Evolutionary conservation across 2,888 invertebrate genomes (phyloP).

Genomic region (Campaea margaritaria): DNA sequence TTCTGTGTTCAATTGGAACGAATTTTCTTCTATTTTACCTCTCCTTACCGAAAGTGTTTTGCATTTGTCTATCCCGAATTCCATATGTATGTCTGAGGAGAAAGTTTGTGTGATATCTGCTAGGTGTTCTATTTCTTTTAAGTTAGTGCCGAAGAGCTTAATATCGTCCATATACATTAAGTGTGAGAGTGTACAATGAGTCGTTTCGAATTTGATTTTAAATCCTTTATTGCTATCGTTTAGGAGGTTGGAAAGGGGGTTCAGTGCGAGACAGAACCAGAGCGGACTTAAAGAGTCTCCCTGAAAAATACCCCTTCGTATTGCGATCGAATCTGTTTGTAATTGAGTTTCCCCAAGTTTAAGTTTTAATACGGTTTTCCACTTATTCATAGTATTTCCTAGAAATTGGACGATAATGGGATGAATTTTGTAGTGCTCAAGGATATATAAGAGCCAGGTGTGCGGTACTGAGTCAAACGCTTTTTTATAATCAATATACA

Average conservation of each 20-base stretch:
- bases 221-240: background rate
- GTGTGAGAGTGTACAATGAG: constrained; percentile 1
- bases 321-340: background rate
- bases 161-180: background rate
- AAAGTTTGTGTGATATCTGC: constrained; percentile 22
- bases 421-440: constrained; percentile 12
- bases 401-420: background rate
- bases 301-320: constrained; percentile 2
- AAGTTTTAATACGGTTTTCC: background rate
- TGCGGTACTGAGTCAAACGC: background rate
- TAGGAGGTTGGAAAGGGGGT: background rate
- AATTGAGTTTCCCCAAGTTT: background rate
- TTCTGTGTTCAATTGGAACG: background rate
- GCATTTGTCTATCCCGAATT: constrained; percentile 24
- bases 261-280: background rate
- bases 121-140: background rate
- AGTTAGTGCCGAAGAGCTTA: constrained; percentile 2
- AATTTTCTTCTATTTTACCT: background rate
- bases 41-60: constrained; percentile 4
- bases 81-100: constrained; percentile 13
- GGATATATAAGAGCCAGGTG: constrained; percentile 11
- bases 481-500: constrained; percentile 14
- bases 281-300: constrained; percentile 6
- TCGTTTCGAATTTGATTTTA: too few species aligned
- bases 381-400: background rate